Conservation (phyloP, 2,113 vertebrate species). For the Pachyramphus minor region DNA sequence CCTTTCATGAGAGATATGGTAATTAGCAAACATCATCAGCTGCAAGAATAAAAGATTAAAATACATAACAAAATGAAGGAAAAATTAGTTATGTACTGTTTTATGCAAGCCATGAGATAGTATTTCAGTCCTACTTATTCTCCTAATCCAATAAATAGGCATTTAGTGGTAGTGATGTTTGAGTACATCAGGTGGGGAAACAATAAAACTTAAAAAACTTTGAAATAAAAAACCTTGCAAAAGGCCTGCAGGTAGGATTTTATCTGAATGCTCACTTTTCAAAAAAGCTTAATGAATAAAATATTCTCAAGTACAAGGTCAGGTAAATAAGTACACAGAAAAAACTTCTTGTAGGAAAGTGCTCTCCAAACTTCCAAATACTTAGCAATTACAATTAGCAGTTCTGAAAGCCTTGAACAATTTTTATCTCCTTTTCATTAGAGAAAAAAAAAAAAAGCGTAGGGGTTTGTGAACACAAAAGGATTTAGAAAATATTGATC, state of each 20-base stretch:
- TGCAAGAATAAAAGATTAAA: background rate
- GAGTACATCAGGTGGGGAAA: background rate
- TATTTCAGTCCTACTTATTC: background rate
- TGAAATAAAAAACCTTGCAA: background rate
- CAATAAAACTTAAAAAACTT: background rate
- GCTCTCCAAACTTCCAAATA: background rate
- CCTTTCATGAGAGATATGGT: background rate
- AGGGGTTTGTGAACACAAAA: background rate
- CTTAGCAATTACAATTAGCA: background rate
- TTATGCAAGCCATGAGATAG: background rate
- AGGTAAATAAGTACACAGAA: background rate
- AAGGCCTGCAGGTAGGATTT: background rate
- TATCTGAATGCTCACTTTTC: background rate
- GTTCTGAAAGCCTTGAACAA: background rate
- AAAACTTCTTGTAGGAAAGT: background rate
- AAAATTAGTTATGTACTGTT: background rate
- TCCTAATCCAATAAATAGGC: background rate
- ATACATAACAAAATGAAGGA: background rate
- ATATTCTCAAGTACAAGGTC: background rate
- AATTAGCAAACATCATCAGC: background rate
- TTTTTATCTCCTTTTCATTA: background rate
- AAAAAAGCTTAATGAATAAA: conserved; percentile 13
- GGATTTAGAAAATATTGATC: conserved; percentile 5
- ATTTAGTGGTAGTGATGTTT: background rate
- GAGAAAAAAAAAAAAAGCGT: conserved; percentile 8